These are phyloP conservation scores for Iselma pallidipennis DNA, from an alignment of 2,888 invertebrate species.

Conservation along the genomic window DNA sequence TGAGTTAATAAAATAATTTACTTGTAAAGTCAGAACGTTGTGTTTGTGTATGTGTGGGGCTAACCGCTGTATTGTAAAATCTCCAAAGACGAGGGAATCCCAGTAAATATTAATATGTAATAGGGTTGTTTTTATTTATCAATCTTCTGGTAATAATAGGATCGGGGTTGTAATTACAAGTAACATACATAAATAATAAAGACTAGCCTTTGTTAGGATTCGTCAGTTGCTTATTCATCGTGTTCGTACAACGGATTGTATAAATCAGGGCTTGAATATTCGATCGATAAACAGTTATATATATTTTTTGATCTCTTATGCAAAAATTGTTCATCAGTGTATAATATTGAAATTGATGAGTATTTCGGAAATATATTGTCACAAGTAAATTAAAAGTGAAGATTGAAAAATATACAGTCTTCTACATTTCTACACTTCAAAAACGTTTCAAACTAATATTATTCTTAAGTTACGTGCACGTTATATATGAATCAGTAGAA, in stretches of 20 bases:
- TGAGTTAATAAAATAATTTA: background rate
- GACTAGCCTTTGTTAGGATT: too few species aligned
- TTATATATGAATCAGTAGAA: conserved; percentile 41
- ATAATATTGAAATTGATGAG: conserved; percentile 6
- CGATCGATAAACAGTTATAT: too few species aligned
- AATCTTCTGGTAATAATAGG: background rate
- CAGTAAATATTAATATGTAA: background rate
- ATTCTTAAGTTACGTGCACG: conserved; percentile 40
- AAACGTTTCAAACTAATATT: conserved; percentile 33
- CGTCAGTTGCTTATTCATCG: background rate
- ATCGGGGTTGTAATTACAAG: background rate
- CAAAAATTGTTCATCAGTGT: too few species aligned
- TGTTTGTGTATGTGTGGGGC: too few species aligned
- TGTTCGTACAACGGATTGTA: background rate
- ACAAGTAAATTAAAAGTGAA: conserved; percentile 32
- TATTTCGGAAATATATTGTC: conserved; percentile 31
- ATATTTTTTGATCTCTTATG: too few species aligned
- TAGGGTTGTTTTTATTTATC: background rate
- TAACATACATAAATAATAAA: background rate
- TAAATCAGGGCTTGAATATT: too few species aligned
- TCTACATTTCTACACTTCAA: conserved; percentile 29
- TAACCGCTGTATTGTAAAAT: background rate
- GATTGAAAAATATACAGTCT: conserved; percentile 27
- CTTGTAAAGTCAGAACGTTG: too few species aligned
- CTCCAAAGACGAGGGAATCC: background rate